Percentiles rank a stretch among this genome's conserved stretches.
Evolutionary conservation across 1,140 invertebrate species (phyloP).

Genomic region (Eciton burchellii): DNA sequence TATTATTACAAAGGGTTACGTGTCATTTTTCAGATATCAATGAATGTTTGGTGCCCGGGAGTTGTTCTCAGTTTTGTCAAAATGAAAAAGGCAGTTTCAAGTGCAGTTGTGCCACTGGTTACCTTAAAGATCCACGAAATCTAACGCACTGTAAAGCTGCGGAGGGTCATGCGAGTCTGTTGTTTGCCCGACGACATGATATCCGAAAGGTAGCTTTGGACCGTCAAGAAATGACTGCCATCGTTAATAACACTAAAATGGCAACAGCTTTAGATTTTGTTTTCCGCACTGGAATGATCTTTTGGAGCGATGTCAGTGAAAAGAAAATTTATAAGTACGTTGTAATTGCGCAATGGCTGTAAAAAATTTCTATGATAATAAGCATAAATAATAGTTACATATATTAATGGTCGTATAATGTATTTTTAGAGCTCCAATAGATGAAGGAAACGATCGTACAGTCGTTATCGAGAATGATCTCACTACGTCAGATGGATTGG

Average conservation of each 20-base stretch:
- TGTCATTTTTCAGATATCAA: constrained; percentile 91
- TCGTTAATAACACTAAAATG: constrained; percentile 94
- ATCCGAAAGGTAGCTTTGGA: constrained; percentile 96
- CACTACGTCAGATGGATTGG: constrained; percentile 96
- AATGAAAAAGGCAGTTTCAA: constrained; percentile 97
- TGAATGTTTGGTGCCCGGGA: constrained; percentile 95
- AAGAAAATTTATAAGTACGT: constrained; percentile 94
- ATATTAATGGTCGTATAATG: constrained; percentile 10
- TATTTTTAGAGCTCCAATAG: constrained; percentile 92
- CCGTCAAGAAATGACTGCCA: constrained; percentile 95
- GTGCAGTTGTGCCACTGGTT: constrained; percentile 95
- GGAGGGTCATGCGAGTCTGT: constrained; percentile 93
- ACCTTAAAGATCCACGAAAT: constrained; percentile 93
- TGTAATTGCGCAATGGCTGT: background rate
- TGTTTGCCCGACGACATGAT: constrained; percentile 94
- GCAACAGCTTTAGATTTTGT: constrained; percentile 96
- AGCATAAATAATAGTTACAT: background rate
- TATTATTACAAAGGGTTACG: background rate
- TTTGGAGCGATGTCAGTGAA: constrained; percentile 96
- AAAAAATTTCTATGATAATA: background rate
- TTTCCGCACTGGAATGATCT: constrained; percentile 95
- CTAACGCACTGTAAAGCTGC: constrained; percentile 94
- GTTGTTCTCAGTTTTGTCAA: constrained; percentile 96
- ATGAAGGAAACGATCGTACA: constrained; percentile 93
- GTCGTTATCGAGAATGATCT: constrained; percentile 93